Evolutionary conservation across 2,888 invertebrate species (phyloP), one percentile per base, ranked within the genome.

Genomic region (Morpho achilles): DNA sequence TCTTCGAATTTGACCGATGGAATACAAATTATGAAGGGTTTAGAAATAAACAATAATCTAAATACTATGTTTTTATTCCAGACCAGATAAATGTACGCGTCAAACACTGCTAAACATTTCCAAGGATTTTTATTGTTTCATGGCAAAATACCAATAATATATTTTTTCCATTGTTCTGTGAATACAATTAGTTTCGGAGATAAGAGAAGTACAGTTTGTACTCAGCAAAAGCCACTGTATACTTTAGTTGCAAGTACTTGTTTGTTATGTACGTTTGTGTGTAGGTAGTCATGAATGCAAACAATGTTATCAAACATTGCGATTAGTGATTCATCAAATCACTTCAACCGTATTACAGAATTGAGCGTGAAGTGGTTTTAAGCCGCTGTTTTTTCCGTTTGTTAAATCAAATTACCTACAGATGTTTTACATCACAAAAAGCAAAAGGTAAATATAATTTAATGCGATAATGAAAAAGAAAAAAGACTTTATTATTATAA

Each of bases 231-330:
- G n/a, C 32, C 32, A 43, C 43, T 4, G n/a, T 43, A 43, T 32
- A 55, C 7, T 49, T 32, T 44, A 43, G 43, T 40, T 10, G 8
- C 40, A 48, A 52, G 32, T 32, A 32, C 32, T 32, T 32, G 32
- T 32, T 32, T 32, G 32, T 32, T 32, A 32, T 32, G 5, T 32
- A 2, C 2, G 32, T 32, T 32, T 50, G 23, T 23, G 10, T 40
- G 32, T 45, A 39, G 7, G 48, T 58, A 41, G 16, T 54, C 46
- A 53, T 50, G 49, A 60, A 58, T 43, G 50, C 42, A 58, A 62
- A 60, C 60, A 60, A 58, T 60, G 58, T 58, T 63, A 63, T 63
- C 63, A 53, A 53, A 56, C 44, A 50, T 10, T 41, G 39, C 56
- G 23, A 7, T 8, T 8, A 8, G 23, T 62, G 62, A 62, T 55